Percentiles rank a stretch among this genome's conserved stretches.
Conservation (phyloP, 2,797 vertebrate genomes). For the Epinephelus coioides region DNA sequence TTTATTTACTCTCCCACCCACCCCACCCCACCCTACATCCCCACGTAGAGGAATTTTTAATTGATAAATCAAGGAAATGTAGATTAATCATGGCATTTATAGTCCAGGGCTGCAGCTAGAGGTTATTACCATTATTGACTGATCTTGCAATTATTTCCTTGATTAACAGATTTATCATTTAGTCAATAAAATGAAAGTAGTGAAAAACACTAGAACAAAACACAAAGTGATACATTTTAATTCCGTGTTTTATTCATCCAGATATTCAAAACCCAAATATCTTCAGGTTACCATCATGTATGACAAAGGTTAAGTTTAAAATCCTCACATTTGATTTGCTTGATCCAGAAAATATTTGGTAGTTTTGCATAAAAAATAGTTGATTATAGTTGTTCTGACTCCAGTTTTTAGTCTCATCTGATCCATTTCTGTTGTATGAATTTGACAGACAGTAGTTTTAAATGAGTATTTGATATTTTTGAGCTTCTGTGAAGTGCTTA, state of each 20-base stretch:
- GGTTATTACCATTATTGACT: not conserved
- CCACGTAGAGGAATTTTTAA: not conserved
- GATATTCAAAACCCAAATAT: not conserved
- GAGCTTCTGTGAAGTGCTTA: not conserved
- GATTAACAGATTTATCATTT: not conserved
- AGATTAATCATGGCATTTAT: not conserved
- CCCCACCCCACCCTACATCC: too few species aligned
- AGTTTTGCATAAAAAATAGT: not conserved
- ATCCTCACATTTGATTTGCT: not conserved
- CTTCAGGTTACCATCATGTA: not conserved
- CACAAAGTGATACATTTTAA: not conserved
- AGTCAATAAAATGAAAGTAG: not conserved
- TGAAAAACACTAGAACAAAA: not conserved
- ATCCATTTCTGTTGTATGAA: not conserved
- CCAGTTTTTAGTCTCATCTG: not conserved
- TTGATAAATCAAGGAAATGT: not conserved
- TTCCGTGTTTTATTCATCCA: not conserved
- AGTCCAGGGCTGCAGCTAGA: not conserved
- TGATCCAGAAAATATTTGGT: not conserved
- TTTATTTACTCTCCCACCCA: too few species aligned
- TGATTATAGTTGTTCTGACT: not conserved
- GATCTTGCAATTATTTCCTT: not conserved
- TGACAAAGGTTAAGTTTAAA: not conserved
- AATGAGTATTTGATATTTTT: not conserved
- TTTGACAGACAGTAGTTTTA: not conserved